Conservation (phyloP, 1,140 invertebrate genomes). For the Drosophila bocqueti region DNA sequence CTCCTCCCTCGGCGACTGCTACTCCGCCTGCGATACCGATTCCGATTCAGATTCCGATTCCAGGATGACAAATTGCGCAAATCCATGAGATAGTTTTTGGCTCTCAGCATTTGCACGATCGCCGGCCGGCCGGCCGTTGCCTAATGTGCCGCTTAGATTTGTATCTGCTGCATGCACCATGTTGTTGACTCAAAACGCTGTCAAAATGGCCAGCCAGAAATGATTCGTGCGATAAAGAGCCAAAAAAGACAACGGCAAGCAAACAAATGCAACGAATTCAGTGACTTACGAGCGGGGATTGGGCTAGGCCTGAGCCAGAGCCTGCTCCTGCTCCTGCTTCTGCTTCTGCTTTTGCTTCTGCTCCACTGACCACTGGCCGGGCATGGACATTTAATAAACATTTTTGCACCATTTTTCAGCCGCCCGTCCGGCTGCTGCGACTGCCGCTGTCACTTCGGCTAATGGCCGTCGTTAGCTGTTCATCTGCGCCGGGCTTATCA, state of each 20-base stretch:
- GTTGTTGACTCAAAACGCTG: constrained; percentile 83
- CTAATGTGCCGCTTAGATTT: constrained; percentile 80
- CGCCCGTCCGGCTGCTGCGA: constrained; percentile 40
- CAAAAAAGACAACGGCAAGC: constrained; percentile 52
- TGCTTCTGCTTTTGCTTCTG: not conserved
- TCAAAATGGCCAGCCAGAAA: constrained; percentile 79
- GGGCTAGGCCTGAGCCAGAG: constrained; percentile 20
- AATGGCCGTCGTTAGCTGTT: constrained; percentile 81
- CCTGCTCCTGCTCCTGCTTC: not conserved
- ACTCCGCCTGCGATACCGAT: constrained; percentile 2
- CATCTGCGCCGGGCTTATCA: constrained; percentile 76
- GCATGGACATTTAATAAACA: constrained; percentile 77
- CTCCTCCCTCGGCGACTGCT: not conserved
- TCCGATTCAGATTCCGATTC: constrained; percentile 46
- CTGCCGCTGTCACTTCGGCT: constrained; percentile 52
- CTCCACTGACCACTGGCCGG: constrained; percentile 52
- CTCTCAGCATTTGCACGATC: constrained; percentile 61
- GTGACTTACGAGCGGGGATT: constrained; percentile 15
- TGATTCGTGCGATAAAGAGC: constrained; percentile 77
- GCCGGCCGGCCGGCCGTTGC: constrained; percentile 49
- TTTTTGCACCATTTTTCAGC: constrained; percentile 76
- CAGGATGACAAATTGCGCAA: constrained; percentile 83
- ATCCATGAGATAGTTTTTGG: constrained; percentile 82
- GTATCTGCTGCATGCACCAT: constrained; percentile 79
- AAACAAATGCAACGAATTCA: constrained; percentile 55